phyloP scores from a whole-genome alignment of 2,888 invertebrate genomes.

The Tipula unca region DNA sequence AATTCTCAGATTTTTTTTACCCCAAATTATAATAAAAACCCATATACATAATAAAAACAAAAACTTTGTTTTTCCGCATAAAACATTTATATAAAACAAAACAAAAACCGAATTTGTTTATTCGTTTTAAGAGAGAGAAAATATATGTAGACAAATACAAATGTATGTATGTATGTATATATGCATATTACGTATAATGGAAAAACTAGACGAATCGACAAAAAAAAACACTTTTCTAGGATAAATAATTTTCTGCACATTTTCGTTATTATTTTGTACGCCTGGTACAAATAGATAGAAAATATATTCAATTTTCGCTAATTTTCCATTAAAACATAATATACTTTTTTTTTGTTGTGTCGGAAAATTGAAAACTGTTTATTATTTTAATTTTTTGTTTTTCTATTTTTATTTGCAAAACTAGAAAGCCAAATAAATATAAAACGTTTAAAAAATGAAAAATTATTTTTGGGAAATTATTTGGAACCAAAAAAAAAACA shows the following conservation, averaged over 20 bases:
- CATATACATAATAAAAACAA: not conserved
- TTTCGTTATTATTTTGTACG: slow-evolving; percentile 15
- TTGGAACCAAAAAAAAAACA: not conserved
- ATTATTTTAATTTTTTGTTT: not conserved
- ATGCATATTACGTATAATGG: not conserved
- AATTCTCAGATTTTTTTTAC: slow-evolving; percentile 2
- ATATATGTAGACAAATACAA: not conserved
- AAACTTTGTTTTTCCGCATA: not conserved
- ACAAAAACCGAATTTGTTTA: not conserved
- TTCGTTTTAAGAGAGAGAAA: not conserved
- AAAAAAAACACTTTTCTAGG: not conserved
- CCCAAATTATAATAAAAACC: too few relatives aligned
- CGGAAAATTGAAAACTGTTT: not conserved
- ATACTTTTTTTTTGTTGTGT: not conserved
- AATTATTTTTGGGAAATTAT: not conserved
- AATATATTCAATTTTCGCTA: slow-evolving; percentile 17
- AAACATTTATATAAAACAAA: not conserved
- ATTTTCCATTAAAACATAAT: not conserved
- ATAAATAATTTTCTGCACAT: not conserved
- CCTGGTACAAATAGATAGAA: slow-evolving; percentile 23
- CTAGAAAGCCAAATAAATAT: not conserved
- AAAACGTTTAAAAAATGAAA: not conserved
- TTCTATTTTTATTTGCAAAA: not conserved
- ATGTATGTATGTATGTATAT: not conserved
- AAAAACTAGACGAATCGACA: not conserved